Evolutionary conservation across 2,797 vertebrate genomes (phyloP).

Genomic region (Megalops cyprinoides): DNA sequence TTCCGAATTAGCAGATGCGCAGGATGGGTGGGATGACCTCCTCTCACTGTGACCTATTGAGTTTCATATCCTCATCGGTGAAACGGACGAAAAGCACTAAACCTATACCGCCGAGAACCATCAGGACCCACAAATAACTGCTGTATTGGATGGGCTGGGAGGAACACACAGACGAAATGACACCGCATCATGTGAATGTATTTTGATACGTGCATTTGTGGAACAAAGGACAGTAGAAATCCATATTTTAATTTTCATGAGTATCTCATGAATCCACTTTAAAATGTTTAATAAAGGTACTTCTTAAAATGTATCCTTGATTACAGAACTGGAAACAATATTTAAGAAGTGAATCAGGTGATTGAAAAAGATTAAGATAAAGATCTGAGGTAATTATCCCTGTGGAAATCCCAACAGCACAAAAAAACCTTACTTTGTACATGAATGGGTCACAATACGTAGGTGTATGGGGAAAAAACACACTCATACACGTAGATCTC

Average conservation of each 20-base stretch:
- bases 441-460: neutral
- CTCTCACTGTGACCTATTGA: slow-evolving; percentile 29
- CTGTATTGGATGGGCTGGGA: neutral
- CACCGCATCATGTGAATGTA: neutral
- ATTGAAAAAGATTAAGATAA: too few species aligned
- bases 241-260: too few species aligned
- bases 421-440: neutral
- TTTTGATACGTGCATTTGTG: neutral
- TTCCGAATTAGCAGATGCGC: slow-evolving; percentile 43
- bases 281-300: too few species aligned
- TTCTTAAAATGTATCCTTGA: too few species aligned
- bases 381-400: too few species aligned
- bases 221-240: neutral
- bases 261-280: too few species aligned
- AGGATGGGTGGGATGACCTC: slow-evolving; percentile 59
- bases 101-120: too few species aligned
- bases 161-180: neutral
- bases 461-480: neutral
- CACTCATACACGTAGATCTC: neutral
- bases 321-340: too few species aligned
- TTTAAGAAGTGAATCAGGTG: too few species aligned
- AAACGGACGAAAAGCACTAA: slow-evolving; percentile 23
- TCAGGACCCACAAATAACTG: too few species aligned
- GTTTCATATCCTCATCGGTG: slow-evolving; percentile 43
- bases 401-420: too few species aligned